Evolutionary conservation across 2,113 vertebrate species (phyloP), one percentile per base, ranked within the genome.

Genomic region (Lepisosteus osseus): DNA sequence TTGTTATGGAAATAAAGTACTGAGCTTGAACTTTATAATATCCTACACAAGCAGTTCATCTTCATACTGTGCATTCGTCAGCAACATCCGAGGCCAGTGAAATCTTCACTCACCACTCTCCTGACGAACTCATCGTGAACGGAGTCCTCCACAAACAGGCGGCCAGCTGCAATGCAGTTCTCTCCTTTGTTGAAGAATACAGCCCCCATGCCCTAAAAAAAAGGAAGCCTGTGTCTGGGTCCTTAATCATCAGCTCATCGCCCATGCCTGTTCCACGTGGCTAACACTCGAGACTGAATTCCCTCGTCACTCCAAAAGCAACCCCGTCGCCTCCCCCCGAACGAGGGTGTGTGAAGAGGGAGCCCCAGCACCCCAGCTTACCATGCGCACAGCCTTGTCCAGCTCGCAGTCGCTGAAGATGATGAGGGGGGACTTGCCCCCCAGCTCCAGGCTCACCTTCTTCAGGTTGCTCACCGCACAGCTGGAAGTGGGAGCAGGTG

Each of bases 161-260:
- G 88, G 15, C 93, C 93, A 2, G 93, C 93, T 9, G 93, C 93
- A 73, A 94, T 94, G 74, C 93, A 94, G 78, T 94, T 94, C 82
- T 94, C 93, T 72, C 93, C 93, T 84, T 94, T 94, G 79, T 94
- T 94, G 83, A 94, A 94, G 80, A 88, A 94, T 0, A 94, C 93
- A 0, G 93, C 91, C 66, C 92, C 89, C 93, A 94, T 92, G 45
- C 92, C 93, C 93, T 94, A 71, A 3, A 54, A 15, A 15, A 17
- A 68, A 7, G 2, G 7, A 59, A 59, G 14, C 1, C 5, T 6
- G 5, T 13, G 11, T n/a, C n/a, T n/a, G 57, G 11, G 14, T 15
- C 14, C n/a, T 1, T 9, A 51, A 51, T 51, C 9, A 51, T 9
- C 9, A 9, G 5, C 5, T 51, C 47, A 6, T 6, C 9, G 9